Evolutionary conservation across 2,797 vertebrate genomes (phyloP), one percentile per base, ranked within the genome.

Genomic region (Tauraco hartlaubi): DNA sequence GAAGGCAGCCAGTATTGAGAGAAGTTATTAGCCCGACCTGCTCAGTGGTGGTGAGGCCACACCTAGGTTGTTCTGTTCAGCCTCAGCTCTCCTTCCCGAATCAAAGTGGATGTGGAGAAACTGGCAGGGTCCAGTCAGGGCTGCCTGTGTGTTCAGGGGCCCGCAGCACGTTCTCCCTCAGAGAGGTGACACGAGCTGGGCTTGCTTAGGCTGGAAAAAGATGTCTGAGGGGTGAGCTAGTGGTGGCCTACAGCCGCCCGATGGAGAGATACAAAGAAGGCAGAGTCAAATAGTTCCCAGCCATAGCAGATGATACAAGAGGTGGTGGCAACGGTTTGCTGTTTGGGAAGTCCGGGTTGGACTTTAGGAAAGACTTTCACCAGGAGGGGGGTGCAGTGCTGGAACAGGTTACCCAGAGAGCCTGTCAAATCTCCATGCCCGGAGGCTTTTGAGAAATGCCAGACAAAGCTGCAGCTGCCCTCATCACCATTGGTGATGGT

Each of bases 101-200:
- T 35, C 29, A 48, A 15, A 18, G 7, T 2, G 18, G 8, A 68
- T 62, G 9, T 44, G 74, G 7, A 12, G n/a, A 85, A 83, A 48
- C 18, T 33, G 26, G 12, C 64, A 55, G 73, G 15, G n/a, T 12
- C 35, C 35, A 21, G n/a, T 43, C 26, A 10, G 6, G 39, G 43
- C 73, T 86, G 52, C 31, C 1, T 0, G 0, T 35, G 84, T 9
- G 28, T 63, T 26, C 69, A 77, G 33, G 26, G 9, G 8, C 12
- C 33, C 48, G 22, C n/a, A 80, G 61, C 8, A 63, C 4, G 2
- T 20, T 11, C 4, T 21, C 9, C 8, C 1, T 2, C 12, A 16
- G 51, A 48, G 29, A 48, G 21, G 6, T 22, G 17, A 12, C 33
- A 28, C 35, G 22, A 59, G 14, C 23, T 76, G 68, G 3, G 15